A percentile compares a stretch with the other conserved stretches of the same genome.
Evolutionary conservation across 2,888 invertebrate genomes (phyloP).

Genomic region (Drosophila pegasa): DNA sequence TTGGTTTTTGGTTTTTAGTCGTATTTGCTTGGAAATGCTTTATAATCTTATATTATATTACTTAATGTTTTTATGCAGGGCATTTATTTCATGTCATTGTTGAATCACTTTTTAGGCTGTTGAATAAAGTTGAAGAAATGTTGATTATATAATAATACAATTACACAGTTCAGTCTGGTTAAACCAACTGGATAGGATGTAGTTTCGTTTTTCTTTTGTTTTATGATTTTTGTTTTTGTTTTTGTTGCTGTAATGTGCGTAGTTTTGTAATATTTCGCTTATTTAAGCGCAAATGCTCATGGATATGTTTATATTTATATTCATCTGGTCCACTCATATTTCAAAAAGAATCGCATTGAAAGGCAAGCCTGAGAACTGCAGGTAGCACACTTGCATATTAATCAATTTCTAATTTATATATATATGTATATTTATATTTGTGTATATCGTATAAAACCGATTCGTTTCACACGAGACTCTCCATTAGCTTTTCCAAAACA

Average conservation of each 20-base stretch:
- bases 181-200: background rate
- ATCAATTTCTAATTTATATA: background rate
- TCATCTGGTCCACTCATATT: background rate
- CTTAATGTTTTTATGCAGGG: slow-evolving; percentile 18
- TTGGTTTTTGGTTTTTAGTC: slow-evolving; percentile 5
- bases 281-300: background rate
- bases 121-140: slow-evolving; percentile 48
- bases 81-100: slow-evolving; percentile 40
- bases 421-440: background rate
- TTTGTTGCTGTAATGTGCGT: slow-evolving; percentile 4
- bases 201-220: background rate
- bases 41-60: slow-evolving; percentile 20
- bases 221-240: background rate
- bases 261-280: slow-evolving; percentile 11
- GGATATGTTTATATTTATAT: background rate
- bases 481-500: slow-evolving; percentile 8
- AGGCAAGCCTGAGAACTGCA: background rate
- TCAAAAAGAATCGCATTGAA: background rate
- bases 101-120: slow-evolving; percentile 42
- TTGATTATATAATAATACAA: slow-evolving; percentile 38
- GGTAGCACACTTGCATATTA: background rate
- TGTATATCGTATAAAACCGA: background rate
- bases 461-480: slow-evolving; percentile 7
- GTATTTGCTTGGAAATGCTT: slow-evolving; percentile 21
- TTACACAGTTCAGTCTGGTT: slow-evolving; percentile 10